phyloP scores from a whole-genome alignment of 2,888 invertebrate genomes.

The Diogma glabrata region DNA sequence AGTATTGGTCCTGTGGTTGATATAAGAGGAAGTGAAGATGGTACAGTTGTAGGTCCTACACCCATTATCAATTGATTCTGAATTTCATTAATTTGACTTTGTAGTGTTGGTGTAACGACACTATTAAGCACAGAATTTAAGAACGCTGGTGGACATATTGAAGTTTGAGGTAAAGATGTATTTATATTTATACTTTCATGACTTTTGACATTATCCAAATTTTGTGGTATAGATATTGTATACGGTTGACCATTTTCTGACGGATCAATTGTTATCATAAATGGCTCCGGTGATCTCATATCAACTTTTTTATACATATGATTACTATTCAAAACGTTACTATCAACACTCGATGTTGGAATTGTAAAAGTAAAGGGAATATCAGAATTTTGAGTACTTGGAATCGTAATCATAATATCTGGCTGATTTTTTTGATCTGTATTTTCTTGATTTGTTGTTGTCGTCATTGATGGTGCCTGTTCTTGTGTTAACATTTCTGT shows the following conservation, averaged over 20 bases:
- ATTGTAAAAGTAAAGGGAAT: slow-evolving; percentile 36
- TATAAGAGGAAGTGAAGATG: slow-evolving; percentile 8
- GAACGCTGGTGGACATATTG: slow-evolving; percentile 17
- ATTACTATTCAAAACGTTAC: slow-evolving; percentile 5
- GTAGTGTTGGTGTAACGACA: slow-evolving; percentile 19
- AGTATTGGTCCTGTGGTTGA: slow-evolving; percentile 13
- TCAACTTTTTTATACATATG: slow-evolving; percentile 14
- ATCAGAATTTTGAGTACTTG: slow-evolving; percentile 30
- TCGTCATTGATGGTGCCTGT: slow-evolving; percentile 13
- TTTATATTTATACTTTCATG: background rate
- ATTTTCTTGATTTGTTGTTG: slow-evolving; percentile 11
- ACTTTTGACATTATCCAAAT: background rate
- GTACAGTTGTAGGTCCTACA: slow-evolving; percentile 14
- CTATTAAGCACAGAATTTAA: slow-evolving; percentile 18
- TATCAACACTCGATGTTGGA: slow-evolving; percentile 23
- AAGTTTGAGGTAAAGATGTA: background rate
- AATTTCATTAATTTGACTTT: slow-evolving; percentile 23
- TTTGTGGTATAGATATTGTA: slow-evolving; percentile 34
- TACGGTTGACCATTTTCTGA: slow-evolving; percentile 32
- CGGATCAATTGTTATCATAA: slow-evolving; percentile 35
- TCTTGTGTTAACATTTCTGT: slow-evolving; percentile 12
- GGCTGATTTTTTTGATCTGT: slow-evolving; percentile 15
- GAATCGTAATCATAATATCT: slow-evolving; percentile 37
- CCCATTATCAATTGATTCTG: slow-evolving; percentile 22
- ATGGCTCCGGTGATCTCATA: slow-evolving; percentile 3